Conservation (phyloP, 2,797 vertebrate species). For the Crax fasciolata region DNA sequence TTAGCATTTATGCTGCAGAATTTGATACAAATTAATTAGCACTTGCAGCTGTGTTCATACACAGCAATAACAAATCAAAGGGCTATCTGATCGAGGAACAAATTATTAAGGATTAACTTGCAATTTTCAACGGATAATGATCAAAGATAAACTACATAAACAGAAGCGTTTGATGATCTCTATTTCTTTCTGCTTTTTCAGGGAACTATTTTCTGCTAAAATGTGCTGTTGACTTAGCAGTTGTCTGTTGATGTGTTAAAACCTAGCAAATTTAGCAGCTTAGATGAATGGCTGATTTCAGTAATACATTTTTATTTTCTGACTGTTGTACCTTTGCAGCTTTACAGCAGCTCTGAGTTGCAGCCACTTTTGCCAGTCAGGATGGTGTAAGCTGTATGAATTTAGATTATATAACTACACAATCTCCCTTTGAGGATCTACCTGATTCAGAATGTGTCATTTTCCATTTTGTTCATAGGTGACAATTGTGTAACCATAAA, state of each 20-base stretch:
- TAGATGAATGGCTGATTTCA: neutral
- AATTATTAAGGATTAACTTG: neutral
- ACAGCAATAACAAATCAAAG: neutral
- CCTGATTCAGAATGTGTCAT: neutral
- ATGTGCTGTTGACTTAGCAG: neutral
- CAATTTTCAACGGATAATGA: neutral
- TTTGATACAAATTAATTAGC: neutral
- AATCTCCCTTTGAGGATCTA: neutral
- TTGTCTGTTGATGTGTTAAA: neutral
- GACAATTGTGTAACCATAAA: neutral
- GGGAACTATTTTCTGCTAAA: neutral
- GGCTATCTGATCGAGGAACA: neutral
- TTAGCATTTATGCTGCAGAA: neutral
- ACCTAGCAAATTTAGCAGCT: neutral
- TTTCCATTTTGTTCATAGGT: neutral
- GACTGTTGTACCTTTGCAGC: neutral
- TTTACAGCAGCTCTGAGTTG: neutral
- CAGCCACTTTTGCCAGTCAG: neutral
- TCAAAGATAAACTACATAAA: neutral
- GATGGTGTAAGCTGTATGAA: neutral
- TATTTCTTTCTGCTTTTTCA: neutral
- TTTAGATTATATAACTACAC: neutral
- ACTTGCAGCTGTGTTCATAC: neutral
- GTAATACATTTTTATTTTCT: neutral
- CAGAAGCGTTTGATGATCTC: neutral